Conservation (phyloP, 2,113 vertebrate genomes). For the Siniperca knerii region DNA sequence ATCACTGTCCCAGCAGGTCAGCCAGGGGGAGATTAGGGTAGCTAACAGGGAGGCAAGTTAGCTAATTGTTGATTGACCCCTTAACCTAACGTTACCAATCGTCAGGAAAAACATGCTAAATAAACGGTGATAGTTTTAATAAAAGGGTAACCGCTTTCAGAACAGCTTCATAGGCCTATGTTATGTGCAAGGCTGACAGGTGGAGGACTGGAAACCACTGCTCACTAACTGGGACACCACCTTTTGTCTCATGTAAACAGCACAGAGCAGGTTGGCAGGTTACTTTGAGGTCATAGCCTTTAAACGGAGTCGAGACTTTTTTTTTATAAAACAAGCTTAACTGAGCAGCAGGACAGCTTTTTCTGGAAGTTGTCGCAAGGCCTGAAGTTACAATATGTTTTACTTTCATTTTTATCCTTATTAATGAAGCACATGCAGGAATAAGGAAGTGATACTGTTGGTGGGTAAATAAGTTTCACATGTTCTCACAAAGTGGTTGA, state of each 20-base stretch:
- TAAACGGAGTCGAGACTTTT: neutral
- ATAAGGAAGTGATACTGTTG: neutral
- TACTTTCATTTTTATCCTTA: neutral
- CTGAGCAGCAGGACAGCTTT: neutral
- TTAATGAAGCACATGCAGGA: neutral
- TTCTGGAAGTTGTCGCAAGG: neutral
- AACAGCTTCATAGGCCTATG: neutral
- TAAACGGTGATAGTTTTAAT: neutral
- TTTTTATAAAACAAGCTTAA: neutral
- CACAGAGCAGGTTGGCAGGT: neutral
- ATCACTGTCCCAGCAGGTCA: neutral
- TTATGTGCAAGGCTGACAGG: neutral
- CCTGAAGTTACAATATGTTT: too few species aligned
- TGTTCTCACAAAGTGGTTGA: too few species aligned
- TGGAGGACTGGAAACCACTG: neutral
- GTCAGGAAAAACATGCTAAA: neutral
- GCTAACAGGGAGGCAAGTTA: neutral
- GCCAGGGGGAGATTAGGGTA: conserved; percentile 31
- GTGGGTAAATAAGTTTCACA: neutral
- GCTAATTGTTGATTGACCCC: neutral
- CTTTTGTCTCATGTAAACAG: conserved; percentile 3
- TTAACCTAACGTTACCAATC: neutral
- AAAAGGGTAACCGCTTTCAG: fast-evolving
- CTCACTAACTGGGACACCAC: neutral
- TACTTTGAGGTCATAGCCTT: neutral